Conservation (phyloP, 2,113 vertebrate genomes). For the Apistogramma diplotaenia region DNA sequence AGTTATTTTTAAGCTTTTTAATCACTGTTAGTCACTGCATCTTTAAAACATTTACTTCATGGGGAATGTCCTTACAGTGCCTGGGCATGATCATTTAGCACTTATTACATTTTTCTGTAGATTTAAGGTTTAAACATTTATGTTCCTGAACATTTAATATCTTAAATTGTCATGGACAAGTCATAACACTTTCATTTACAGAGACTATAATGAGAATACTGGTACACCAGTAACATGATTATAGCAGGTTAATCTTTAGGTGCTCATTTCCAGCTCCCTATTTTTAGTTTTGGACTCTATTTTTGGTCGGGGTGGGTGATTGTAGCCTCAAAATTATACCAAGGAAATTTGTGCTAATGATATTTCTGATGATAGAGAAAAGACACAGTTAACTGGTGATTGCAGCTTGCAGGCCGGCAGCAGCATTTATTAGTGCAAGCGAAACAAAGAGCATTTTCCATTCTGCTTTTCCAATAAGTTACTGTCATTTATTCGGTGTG, state of each 20-base stretch:
- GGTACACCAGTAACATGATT: background rate
- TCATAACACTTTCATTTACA: background rate
- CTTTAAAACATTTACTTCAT: background rate
- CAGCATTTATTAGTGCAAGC: background rate
- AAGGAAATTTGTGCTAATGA: too few relatives aligned
- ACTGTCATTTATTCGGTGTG: background rate
- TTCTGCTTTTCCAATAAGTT: background rate
- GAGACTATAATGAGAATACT: background rate
- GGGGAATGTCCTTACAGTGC: background rate
- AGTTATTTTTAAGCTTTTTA: conserved; percentile 24
- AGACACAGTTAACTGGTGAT: background rate
- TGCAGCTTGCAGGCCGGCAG: background rate
- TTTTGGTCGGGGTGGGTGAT: background rate
- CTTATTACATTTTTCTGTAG: background rate
- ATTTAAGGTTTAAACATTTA: background rate
- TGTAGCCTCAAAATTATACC: background rate
- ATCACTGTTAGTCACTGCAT: background rate
- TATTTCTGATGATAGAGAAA: background rate
- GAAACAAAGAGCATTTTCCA: background rate
- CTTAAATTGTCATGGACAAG: background rate
- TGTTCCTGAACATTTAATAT: background rate
- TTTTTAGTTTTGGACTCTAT: background rate
- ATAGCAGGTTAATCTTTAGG: background rate
- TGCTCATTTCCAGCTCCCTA: background rate
- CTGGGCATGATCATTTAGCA: background rate